Base-by-base conservation (phyloP, 2,797 vertebrate species). In the Avahi laniger region DNA sequence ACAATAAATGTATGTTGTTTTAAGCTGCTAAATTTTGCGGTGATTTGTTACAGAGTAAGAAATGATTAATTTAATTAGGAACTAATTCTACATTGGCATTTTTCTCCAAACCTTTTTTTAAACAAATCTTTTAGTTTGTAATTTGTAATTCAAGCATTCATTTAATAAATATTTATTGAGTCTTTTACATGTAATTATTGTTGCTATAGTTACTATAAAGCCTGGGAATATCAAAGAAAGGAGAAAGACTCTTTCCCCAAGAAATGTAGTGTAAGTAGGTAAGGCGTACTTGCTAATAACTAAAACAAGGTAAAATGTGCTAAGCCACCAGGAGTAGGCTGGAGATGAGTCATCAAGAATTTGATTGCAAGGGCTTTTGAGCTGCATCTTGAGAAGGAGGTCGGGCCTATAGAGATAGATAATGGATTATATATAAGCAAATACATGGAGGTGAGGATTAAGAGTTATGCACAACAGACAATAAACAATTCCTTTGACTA, bases 101-200 rank as follows among this genome's bases (percentile, higher is more conserved):
- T 69, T 38, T 2, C 24, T 81, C 30, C 7, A 38, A 69, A 93
- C 86, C 9, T 28, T 75, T 91, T 82, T 80, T 57, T 30, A 35
- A 93, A 63, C 18, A 65, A 46, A 82, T 41, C 15, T 95, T 93
- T 69, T 24, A 22, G 95, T 52, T 93, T 57, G 11, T 65, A 93
- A 94, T 78, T 93, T 57, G 7, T 59, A 93, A 93, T 78, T 35
- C 57, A 93, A 95, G 20, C 3, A 83, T 94, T 43, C 4, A 3
- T 87, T 91, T 87, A 88, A 78, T 89, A 91, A 38, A 81, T 76
- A 81, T 41, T 83, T 91, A 82, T 72, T 85, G 26, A 70, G 5
- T 26, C 17, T 88, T 67, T 63, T 79, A 59, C 75, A 73, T 81
- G 11, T 65, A 75, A 89, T 46, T 87, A 35, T 13, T 90, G 8